phyloP scores from a whole-genome alignment of 2,113 vertebrate genomes.

The Aleadryas rufinucha region DNA sequence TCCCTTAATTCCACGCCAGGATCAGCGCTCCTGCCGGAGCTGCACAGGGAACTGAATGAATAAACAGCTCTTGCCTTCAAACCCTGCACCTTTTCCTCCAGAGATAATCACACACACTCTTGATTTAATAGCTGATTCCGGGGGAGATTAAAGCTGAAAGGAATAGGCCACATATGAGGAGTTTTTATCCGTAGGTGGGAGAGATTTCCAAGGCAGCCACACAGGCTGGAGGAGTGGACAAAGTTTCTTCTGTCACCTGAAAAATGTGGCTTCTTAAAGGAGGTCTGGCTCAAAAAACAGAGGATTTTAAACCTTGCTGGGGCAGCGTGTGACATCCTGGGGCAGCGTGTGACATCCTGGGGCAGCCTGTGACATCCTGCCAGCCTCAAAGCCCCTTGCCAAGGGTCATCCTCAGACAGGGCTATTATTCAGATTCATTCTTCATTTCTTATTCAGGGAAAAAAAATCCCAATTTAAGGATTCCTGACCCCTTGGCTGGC shows the following conservation, averaged over 20 bases:
- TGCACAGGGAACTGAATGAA: not conserved
- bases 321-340: not conserved
- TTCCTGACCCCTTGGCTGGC: not conserved
- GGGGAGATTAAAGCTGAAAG: not conserved
- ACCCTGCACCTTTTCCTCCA: not conserved
- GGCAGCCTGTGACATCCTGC: not conserved
- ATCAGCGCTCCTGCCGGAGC: not conserved
- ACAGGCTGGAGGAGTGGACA: not conserved
- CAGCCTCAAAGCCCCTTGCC: not conserved
- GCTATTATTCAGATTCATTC: not conserved
- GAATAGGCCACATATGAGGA: not conserved
- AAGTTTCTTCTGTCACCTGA: not conserved
- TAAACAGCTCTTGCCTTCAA: not conserved
- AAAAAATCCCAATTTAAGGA: not conserved
- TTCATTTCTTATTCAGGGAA: not conserved
- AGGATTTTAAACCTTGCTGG: not conserved
- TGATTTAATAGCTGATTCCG: conserved; percentile 17
- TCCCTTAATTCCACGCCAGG: not conserved
- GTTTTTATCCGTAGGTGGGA: not conserved
- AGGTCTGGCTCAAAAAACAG: not conserved
- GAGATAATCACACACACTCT: not conserved
- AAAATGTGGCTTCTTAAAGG: not conserved
- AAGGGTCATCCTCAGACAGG: not conserved
- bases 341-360: not conserved
- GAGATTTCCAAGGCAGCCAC: not conserved